phyloP scores from a whole-genome alignment of 2,888 invertebrate genomes.

The Myathropa florea region DNA sequence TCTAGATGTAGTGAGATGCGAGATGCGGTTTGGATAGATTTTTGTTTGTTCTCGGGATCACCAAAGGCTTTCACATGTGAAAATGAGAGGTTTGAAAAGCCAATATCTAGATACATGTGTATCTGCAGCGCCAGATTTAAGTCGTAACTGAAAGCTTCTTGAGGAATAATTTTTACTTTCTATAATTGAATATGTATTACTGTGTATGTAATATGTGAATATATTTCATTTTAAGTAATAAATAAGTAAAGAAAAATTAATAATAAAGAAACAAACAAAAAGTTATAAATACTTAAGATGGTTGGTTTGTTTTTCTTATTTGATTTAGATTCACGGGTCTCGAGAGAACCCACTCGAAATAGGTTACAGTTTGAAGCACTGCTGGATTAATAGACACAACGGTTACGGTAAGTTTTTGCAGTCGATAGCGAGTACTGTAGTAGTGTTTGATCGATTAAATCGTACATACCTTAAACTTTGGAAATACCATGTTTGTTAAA shows the following conservation, averaged over 20 bases:
- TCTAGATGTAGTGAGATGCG: slow-evolving; percentile 21
- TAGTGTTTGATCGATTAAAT: no score
- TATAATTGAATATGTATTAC: slow-evolving; percentile 59
- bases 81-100: neutral
- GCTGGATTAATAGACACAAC: no score
- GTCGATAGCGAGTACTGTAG: no score
- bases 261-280: neutral
- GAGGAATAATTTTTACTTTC: slow-evolving; percentile 44
- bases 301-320: neutral
- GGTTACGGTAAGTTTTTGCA: no score
- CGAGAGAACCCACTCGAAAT: no score
- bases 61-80: neutral
- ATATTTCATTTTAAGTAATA: slow-evolving; percentile 58
- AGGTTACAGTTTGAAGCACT: no score
- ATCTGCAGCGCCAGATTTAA: slow-evolving; percentile 37
- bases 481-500: no score
- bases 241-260: slow-evolving; percentile 45
- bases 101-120: slow-evolving; percentile 1
- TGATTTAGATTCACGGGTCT: no score
- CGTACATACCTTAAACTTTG: no score
- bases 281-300: neutral
- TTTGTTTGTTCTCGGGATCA: slow-evolving; percentile 20
- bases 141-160: slow-evolving; percentile 44
- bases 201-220: slow-evolving; percentile 65
- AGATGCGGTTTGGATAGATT: slow-evolving; percentile 8